These are phyloP conservation scores for Euproctis similis DNA, from an alignment of 2,888 invertebrate species.

Conservation along the genomic window DNA sequence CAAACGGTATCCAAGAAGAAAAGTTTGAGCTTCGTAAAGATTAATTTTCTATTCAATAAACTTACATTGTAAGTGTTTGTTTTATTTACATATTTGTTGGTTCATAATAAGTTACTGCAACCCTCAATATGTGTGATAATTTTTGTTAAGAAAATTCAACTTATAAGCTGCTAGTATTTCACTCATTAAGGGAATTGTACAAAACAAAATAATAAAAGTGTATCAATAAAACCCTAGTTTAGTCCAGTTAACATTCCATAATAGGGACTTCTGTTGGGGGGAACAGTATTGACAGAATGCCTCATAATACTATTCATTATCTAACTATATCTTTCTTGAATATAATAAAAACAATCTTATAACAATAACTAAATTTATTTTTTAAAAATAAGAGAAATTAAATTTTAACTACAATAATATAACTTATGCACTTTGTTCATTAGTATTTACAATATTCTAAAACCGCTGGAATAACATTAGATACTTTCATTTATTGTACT, in stretches of 20 bases:
- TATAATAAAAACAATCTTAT: no score
- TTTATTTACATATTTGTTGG: background rate
- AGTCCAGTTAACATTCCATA: no score
- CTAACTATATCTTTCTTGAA: no score
- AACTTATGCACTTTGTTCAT: conserved; percentile 58
- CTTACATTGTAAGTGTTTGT: conserved; percentile 15
- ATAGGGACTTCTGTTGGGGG: no score
- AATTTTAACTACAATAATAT: conserved; percentile 57
- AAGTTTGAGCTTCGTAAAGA: conserved; percentile 90
- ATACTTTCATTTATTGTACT: conserved; percentile 66
- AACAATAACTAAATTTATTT: conserved; percentile 62
- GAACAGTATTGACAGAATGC: no score
- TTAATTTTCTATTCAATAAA: conserved; percentile 68
- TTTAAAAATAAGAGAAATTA: conserved; percentile 49
- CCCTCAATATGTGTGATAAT: background rate
- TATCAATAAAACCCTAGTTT: no score
- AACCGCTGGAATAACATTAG: conserved; percentile 32
- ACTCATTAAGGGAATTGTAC: no score
- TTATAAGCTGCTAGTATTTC: no score
- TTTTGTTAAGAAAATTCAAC: no score
- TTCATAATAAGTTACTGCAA: background rate
- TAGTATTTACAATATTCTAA: conserved; percentile 54
- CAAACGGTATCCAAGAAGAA: conserved; percentile 85
- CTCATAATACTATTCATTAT: no score
- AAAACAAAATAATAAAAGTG: no score